These are phyloP conservation scores for Zeugodacus cucurbitae DNA, from an alignment of 1,140 invertebrate species.

Conservation along the genomic window DNA sequence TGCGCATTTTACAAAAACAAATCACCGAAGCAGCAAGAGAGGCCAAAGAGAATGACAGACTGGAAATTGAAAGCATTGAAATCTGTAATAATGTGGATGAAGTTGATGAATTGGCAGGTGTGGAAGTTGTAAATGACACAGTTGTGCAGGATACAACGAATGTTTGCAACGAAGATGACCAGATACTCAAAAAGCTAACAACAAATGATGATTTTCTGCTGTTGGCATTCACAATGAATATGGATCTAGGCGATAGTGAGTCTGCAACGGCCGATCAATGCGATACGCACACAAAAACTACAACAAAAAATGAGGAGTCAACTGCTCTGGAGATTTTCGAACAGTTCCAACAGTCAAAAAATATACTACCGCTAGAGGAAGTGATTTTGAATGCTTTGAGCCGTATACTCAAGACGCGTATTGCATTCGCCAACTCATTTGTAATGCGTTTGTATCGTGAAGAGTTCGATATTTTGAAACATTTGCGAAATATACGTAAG, in stretches of 20 bases:
- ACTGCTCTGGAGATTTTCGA: conserved; percentile 41
- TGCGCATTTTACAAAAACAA: conserved; percentile 39
- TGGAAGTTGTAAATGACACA: not conserved
- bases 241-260: not conserved
- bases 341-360: not conserved
- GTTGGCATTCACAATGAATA: conserved; percentile 44
- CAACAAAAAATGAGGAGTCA: not conserved
- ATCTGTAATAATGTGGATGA: not conserved
- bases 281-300: not conserved
- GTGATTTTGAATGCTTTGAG: conserved; percentile 41
- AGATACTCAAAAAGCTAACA: conserved; percentile 36
- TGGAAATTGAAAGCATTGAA: not conserved
- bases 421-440: conserved; percentile 51
- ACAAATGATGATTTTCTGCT: conserved; percentile 45
- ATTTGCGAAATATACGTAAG: conserved; percentile 55
- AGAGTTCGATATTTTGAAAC: conserved; percentile 49
- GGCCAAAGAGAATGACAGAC: not conserved
- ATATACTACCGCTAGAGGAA: not conserved
- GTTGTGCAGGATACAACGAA: not conserved
- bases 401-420: conserved; percentile 49
- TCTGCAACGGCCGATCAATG: not conserved
- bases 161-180: not conserved
- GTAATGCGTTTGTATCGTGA: conserved; percentile 54
- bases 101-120: not conserved
- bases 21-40: not conserved